These are phyloP conservation scores for Leptocoma aspasia DNA, from an alignment of 2,113 vertebrate species.

Conservation along the genomic window DNA sequence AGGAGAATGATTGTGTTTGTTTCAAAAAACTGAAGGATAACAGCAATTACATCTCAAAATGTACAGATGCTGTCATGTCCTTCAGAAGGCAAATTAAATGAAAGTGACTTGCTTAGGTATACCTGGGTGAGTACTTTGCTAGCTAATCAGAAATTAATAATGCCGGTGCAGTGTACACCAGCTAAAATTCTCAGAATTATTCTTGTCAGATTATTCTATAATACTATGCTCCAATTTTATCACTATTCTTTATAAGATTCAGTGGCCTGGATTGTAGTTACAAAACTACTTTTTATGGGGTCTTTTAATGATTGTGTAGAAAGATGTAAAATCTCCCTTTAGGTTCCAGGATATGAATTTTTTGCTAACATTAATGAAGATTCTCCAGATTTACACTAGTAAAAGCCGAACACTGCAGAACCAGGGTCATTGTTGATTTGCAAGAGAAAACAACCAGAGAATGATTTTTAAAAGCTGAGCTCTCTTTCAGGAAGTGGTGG, in stretches of 20 bases:
- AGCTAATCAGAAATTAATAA: conserved; percentile 55
- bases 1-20: conserved; percentile 76
- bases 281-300: conserved; percentile 8
- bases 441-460: background rate
- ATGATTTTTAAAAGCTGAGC: background rate
- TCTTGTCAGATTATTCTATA: conserved; percentile 34
- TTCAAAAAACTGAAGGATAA: conserved; percentile 76
- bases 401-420: background rate
- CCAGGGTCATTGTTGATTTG: background rate
- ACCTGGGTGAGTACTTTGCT: conserved; percentile 35
- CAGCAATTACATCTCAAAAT: conserved; percentile 79
- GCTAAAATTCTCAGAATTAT: conserved; percentile 49
- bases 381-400: background rate
- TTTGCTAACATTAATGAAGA: background rate
- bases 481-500: background rate
- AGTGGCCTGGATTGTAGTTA: conserved; percentile 7
- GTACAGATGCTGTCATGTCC: conserved; percentile 68
- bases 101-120: conserved; percentile 67
- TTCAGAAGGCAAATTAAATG: conserved; percentile 75
- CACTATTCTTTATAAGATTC: conserved; percentile 31
- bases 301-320: background rate
- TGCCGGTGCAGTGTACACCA: background rate
- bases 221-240: conserved; percentile 43
- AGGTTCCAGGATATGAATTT: background rate
- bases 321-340: background rate